These are phyloP conservation scores for Tetragnatha montana DNA, from an alignment of 2,888 invertebrate species.

Conservation along the genomic window DNA sequence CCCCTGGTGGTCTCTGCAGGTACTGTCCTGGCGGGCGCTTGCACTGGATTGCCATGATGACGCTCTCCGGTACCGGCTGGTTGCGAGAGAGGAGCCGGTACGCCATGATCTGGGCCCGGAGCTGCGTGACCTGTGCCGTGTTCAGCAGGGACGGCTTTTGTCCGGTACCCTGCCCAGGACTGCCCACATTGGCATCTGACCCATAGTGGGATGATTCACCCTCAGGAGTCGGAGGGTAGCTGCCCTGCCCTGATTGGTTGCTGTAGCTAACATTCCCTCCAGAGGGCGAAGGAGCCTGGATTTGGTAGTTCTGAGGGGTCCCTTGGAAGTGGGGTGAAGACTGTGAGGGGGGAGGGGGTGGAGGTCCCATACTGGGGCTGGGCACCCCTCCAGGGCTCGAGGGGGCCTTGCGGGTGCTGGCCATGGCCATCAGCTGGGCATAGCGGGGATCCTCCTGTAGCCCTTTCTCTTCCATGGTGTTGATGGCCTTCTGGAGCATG, in stretches of 20 bases:
- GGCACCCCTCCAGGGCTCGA: conserved; percentile 72
- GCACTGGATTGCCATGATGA: conserved; percentile 83
- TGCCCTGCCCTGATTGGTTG: no score
- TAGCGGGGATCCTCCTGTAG: conserved; percentile 95
- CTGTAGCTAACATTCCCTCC: conserved; percentile 59
- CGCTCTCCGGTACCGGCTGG: conserved; percentile 89
- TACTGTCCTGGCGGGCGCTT: conserved; percentile 75
- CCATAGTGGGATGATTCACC: conserved; percentile 12
- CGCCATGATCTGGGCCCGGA: conserved; percentile 94
- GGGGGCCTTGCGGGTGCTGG: conserved; percentile 78
- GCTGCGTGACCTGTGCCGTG: conserved; percentile 88
- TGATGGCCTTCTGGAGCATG: conserved; percentile 92
- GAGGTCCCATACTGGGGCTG: conserved; percentile 72
- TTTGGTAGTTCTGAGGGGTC: conserved; percentile 45
- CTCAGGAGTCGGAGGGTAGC: no score
- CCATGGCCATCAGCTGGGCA: conserved; percentile 88
- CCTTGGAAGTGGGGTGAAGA: conserved; percentile 9
- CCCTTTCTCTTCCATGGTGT: conserved; percentile 96
- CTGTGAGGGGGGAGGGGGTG: conserved; percentile 50
- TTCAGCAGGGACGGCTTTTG: conserved; percentile 79
- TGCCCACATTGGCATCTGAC: conserved; percentile 23
- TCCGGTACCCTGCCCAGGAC: conserved; percentile 31
- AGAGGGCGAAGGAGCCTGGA: conserved; percentile 59
- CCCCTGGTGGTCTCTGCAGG: conserved; percentile 61
- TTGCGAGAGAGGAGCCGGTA: conserved; percentile 94